phyloP scores from a whole-genome alignment of 2,113 vertebrate species.

The Amia ocellicauda region DNA sequence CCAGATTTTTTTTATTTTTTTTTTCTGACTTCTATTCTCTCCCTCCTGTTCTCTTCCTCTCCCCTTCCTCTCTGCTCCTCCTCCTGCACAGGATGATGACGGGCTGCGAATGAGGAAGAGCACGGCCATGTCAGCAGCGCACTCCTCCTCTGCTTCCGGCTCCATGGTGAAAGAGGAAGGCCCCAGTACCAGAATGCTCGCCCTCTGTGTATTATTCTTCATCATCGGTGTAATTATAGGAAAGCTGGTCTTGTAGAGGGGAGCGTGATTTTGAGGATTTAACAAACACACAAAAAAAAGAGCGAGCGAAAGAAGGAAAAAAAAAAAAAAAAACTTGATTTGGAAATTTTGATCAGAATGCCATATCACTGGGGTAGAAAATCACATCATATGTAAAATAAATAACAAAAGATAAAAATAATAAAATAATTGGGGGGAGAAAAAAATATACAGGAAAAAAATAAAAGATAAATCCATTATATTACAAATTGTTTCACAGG shows the following conservation, averaged over 20 bases:
- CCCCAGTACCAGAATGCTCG: conserved; percentile 77
- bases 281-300: conserved; percentile 36
- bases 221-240: conserved; percentile 89
- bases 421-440: conserved; percentile 38
- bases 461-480: conserved; percentile 54
- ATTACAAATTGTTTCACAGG: conserved; percentile 80
- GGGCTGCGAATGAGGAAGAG: conserved; percentile 90
- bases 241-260: conserved; percentile 91
- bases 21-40: conserved; percentile 18
- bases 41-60: neutral
- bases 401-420: conserved; percentile 1
- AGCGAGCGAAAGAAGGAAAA: no score
- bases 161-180: conserved; percentile 81
- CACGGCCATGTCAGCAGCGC: conserved; percentile 72
- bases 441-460: conserved; percentile 22
- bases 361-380: conserved; percentile 76
- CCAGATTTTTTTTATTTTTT: conserved; percentile 35
- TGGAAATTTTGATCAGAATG: conserved; percentile 72
- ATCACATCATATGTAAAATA: conserved; percentile 49
- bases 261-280: conserved; percentile 70
- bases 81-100: conserved; percentile 78
- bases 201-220: conserved; percentile 89
- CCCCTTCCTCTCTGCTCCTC: neutral
- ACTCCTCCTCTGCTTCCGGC: conserved; percentile 53
- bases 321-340: conserved; percentile 40